Percentiles rank a stretch among this genome's conserved stretches.
Evolutionary conservation across 2,797 vertebrate species (phyloP).

Genomic region (Corythornis leucogaster): DNA sequence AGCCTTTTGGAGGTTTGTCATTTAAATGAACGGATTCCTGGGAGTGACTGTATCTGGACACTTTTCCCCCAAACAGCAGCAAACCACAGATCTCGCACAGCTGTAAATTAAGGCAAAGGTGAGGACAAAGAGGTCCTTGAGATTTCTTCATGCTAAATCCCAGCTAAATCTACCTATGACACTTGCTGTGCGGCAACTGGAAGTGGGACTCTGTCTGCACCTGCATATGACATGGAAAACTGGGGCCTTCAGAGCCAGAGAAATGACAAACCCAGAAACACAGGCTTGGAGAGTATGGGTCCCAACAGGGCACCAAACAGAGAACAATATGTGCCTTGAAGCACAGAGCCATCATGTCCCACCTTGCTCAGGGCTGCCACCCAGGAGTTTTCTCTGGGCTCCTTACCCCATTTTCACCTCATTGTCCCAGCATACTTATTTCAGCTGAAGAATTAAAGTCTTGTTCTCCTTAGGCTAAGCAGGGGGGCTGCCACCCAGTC

Average conservation of each 20-base stretch:
- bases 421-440: background rate
- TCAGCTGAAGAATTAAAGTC: background rate
- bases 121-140: background rate
- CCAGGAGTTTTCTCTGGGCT: background rate
- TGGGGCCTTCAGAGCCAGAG: accelerated
- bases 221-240: background rate
- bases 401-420: background rate
- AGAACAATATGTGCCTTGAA: background rate
- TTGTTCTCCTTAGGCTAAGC: background rate
- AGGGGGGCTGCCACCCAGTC: accelerated
- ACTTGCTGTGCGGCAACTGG: no score
- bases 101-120: background rate
- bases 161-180: background rate
- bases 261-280: background rate
- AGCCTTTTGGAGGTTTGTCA: background rate
- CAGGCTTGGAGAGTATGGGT: background rate
- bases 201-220: background rate
- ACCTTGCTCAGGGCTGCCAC: background rate
- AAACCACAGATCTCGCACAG: background rate
- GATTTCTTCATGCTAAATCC: background rate
- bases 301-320: background rate
- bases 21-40: background rate
- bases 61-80: background rate
- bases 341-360: background rate
- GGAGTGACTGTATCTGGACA: background rate